Percentiles rank a stretch among this genome's conserved stretches.
phyloP scores from a whole-genome alignment of 2,888 invertebrate genomes.

The Leptarthrus brevirostris region DNA sequence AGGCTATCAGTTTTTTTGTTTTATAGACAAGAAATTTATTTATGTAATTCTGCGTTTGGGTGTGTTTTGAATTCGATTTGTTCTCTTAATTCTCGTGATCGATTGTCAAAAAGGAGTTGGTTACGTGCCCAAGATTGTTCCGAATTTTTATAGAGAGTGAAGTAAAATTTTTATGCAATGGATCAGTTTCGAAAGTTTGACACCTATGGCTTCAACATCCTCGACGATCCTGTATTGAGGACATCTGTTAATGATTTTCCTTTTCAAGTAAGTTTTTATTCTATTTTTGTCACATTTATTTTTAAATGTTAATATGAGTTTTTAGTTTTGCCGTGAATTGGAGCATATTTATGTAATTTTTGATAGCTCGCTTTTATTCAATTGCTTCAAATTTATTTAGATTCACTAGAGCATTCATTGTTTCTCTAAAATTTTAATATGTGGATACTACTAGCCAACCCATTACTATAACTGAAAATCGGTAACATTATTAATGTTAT shows the following conservation, averaged over 20 bases:
- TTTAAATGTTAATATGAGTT: background rate
- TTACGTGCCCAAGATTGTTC: background rate
- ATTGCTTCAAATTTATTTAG: no score
- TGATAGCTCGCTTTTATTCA: no score
- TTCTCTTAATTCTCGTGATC: background rate
- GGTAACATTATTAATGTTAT: no score
- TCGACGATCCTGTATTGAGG: slow-evolving; percentile 56
- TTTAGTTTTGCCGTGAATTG: no score
- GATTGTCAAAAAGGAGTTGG: background rate
- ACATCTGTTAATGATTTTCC: slow-evolving; percentile 58
- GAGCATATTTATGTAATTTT: no score
- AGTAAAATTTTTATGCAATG: background rate
- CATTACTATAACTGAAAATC: no score
- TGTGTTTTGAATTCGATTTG: background rate
- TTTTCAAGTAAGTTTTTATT: slow-evolving; percentile 56
- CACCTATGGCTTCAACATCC: slow-evolving; percentile 56
- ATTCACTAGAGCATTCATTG: no score
- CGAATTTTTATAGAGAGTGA: background rate
- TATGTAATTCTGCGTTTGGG: slow-evolving; percentile 3
- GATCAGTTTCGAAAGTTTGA: slow-evolving; percentile 14
- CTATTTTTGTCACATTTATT: background rate
- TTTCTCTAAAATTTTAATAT: no score
- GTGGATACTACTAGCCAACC: no score
- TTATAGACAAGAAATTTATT: background rate
- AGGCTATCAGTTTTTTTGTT: slow-evolving; percentile 11